Base-by-base conservation (phyloP, 2,113 vertebrate species). In the Hippoglossus stenolepis region DNA sequence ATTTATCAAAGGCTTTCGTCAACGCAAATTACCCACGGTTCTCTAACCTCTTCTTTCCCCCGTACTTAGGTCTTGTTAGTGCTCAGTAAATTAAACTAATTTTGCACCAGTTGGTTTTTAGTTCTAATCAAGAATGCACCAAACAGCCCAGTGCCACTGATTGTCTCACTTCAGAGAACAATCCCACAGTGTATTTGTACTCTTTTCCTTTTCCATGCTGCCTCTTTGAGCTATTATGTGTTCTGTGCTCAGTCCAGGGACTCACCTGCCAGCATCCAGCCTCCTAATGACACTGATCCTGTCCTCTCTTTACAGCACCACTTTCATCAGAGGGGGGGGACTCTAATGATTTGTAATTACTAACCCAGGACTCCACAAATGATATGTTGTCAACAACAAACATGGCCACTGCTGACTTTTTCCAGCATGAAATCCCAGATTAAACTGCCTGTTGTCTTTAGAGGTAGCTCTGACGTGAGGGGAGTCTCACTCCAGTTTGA, bases 281-380 rank as follows among this genome's bases (percentile, higher is more conserved):
- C 28, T 53, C 45, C 57, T 18, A 40, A 68, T 62, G 73, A 75
- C 26, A 61, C 21, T 66, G 1, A 49, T 59, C 56, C 45, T 26
- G 28, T 53, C 65, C 21, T 67, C 20, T 59, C n/a, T n/a, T 21
- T 43, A 67, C 17, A 54, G 13, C 23, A 63, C 21, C 5, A 15
- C 49, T 58, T 53, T 58, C 24, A 57, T 58, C 35, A 45, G 20
- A n/a, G 49, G 49, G 35, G 28, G 35, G 28, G 47, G 47, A 17
- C 45, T 45, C 43, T 18, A 49, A 65, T 64, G 51, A 64, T 64
- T 64, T 38, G 26, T 51, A 65, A 59, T 70, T 65, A 65, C 65
- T 26, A 51, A 53, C 17, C 24, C 53, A 65, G 51, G 61, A 59
- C 26, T 70, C 40, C 15, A 40, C 40, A 49, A 65, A 53, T 71